Conservation (phyloP, 1,140 invertebrate species). For the Mylabris phalerata region DNA sequence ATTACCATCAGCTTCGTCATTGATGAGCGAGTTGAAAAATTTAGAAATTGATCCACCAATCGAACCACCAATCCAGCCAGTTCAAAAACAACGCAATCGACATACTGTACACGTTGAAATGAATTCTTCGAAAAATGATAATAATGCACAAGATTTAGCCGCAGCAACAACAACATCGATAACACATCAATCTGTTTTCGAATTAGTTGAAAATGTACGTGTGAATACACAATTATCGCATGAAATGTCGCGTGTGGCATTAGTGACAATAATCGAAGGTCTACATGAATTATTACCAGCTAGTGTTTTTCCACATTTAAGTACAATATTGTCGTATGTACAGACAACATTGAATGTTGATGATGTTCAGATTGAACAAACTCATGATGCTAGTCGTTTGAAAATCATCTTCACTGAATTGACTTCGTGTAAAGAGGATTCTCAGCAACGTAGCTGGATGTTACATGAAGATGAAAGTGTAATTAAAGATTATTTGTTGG, state of each 20-base stretch:
- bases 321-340: conserved; percentile 47
- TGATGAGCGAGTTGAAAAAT: conserved; percentile 13
- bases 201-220: conserved; percentile 68
- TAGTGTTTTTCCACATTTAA: conserved; percentile 52
- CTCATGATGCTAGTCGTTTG: conserved; percentile 72
- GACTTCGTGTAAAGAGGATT: conserved; percentile 83
- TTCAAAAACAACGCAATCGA: conserved; percentile 11
- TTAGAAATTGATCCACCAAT: neutral
- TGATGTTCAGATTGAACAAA: conserved; percentile 54
- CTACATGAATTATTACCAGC: conserved; percentile 55
- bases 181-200: conserved; percentile 57
- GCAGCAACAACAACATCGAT: conserved; percentile 38
- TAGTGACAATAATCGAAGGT: conserved; percentile 67
- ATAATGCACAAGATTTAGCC: conserved; percentile 5
- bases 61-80: conserved; percentile 32
- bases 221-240: conserved; percentile 79
- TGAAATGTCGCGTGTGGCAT: conserved; percentile 77
- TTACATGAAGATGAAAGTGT: conserved; percentile 84
- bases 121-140: conserved; percentile 8
- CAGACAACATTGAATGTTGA: conserved; percentile 54
- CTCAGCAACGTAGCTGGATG: conserved; percentile 89
- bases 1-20: conserved; percentile 1
- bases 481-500: conserved; percentile 75
- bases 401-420: conserved; percentile 74
- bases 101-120: conserved; percentile 22